Conservation (phyloP, 2,797 vertebrate species). For the Gobionotothen gibberifrons region DNA sequence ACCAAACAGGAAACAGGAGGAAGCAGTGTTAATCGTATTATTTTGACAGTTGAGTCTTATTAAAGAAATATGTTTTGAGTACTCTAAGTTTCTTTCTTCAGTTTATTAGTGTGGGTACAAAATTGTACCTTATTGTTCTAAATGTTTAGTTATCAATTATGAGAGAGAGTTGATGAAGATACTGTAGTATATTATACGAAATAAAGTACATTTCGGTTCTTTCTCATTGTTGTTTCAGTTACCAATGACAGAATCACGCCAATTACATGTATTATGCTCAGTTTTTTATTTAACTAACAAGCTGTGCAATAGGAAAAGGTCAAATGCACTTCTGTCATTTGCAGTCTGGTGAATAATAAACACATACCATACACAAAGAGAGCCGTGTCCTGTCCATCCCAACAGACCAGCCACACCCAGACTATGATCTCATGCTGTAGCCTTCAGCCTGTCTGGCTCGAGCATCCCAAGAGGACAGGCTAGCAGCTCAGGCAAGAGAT, state of each 20-base stretch:
- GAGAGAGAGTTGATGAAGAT: background rate
- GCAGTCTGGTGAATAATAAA: constrained; percentile 29
- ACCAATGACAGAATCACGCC: background rate
- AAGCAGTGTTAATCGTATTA: background rate
- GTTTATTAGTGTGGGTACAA: background rate
- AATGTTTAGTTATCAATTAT: background rate
- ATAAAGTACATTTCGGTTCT: background rate
- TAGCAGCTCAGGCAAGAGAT: constrained; percentile 56
- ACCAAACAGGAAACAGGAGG: constrained; percentile 7
- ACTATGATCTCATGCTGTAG: constrained; percentile 77
- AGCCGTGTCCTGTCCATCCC: constrained; percentile 48
- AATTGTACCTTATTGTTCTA: background rate
- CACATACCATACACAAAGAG: constrained; percentile 47
- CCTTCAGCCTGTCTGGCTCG: constrained; percentile 61
- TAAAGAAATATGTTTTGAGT: too few relatives aligned
- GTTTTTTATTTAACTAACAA: background rate
- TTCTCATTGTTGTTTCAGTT: background rate
- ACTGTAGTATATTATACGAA: background rate
- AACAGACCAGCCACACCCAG: constrained; percentile 72
- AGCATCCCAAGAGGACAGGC: constrained; percentile 67
- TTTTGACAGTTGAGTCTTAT: background rate
- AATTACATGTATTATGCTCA: background rate
- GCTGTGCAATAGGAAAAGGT: background rate
- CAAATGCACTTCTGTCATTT: constrained; percentile 14
- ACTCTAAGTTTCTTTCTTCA: too few relatives aligned